These are phyloP conservation scores for Spodoptera exigua DNA, from an alignment of 2,888 invertebrate species.

Conservation along the genomic window DNA sequence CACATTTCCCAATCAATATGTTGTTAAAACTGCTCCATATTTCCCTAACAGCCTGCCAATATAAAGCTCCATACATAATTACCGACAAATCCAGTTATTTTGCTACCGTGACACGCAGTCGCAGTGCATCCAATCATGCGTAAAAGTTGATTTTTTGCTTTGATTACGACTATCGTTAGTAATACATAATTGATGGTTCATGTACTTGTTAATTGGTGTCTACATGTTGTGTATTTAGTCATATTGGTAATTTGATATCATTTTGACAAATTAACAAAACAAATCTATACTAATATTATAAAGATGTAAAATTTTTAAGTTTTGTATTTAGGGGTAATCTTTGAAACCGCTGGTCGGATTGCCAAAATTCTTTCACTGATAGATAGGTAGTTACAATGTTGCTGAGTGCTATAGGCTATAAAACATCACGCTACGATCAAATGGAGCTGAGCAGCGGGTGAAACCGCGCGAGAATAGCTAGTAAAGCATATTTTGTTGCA, in stretches of 20 bases:
- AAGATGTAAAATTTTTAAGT: too few relatives aligned
- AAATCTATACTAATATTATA: too few relatives aligned
- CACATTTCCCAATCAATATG: constrained; percentile 9
- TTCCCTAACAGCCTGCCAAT: constrained; percentile 26
- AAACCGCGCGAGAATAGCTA: too few relatives aligned
- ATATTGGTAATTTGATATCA: not conserved
- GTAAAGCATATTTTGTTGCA: too few relatives aligned
- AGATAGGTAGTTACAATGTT: too few relatives aligned
- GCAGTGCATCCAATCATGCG: constrained; percentile 40
- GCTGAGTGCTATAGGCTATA: too few relatives aligned
- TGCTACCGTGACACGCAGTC: constrained; percentile 36
- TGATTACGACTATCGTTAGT: constrained; percentile 37
- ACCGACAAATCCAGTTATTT: constrained; percentile 49
- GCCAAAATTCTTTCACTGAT: too few relatives aligned
- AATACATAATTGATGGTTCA: constrained; percentile 33
- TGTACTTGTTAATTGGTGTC: constrained; percentile 26
- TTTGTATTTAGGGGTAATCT: too few relatives aligned
- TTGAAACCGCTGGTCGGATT: too few relatives aligned
- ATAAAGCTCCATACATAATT: constrained; percentile 40
- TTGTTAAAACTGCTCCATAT: constrained; percentile 35
- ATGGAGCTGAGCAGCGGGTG: too few relatives aligned
- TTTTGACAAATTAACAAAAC: too few relatives aligned
- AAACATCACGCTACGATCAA: too few relatives aligned
- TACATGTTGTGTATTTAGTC: not conserved
- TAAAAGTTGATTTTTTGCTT: constrained; percentile 36